Evolutionary conservation across 2,888 invertebrate species (phyloP).

Genomic region (Tubulanus polymorphus): DNA sequence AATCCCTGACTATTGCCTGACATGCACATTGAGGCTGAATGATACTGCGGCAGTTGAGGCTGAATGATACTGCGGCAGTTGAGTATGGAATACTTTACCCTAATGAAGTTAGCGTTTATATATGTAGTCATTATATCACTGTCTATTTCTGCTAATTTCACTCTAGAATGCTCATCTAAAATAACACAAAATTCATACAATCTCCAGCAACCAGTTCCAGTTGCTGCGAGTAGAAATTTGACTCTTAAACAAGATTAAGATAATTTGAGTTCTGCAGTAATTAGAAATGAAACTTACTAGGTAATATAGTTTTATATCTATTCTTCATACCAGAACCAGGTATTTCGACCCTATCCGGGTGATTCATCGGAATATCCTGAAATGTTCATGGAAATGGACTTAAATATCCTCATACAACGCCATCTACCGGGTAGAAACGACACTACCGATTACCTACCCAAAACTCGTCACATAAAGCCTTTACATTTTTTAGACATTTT

Average conservation of each 20-base stretch:
- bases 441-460: slow-evolving; percentile 63
- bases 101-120: slow-evolving; percentile 91
- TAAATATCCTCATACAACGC: too few relatives aligned
- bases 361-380: slow-evolving; percentile 80
- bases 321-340: slow-evolving; percentile 86
- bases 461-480: slow-evolving; percentile 76
- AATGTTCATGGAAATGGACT: too few relatives aligned
- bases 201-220: not conserved
- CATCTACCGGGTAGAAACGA: too few relatives aligned
- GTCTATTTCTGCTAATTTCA: slow-evolving; percentile 62
- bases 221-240: not conserved
- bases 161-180: slow-evolving; percentile 74
- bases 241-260: not conserved
- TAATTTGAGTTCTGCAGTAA: not conserved
- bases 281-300: slow-evolving; percentile 56
- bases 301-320: slow-evolving; percentile 79
- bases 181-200: slow-evolving; percentile 11
- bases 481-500: slow-evolving; percentile 56
- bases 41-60: not conserved
- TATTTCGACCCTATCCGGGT: slow-evolving; percentile 83
- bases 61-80: not conserved
- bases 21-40: slow-evolving; percentile 3
- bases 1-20: not conserved
- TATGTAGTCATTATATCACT: slow-evolving; percentile 67
- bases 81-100: slow-evolving; percentile 51